Base-by-base conservation (phyloP, 2,113 vertebrate genomes). In the Leuciscus idus region DNA sequence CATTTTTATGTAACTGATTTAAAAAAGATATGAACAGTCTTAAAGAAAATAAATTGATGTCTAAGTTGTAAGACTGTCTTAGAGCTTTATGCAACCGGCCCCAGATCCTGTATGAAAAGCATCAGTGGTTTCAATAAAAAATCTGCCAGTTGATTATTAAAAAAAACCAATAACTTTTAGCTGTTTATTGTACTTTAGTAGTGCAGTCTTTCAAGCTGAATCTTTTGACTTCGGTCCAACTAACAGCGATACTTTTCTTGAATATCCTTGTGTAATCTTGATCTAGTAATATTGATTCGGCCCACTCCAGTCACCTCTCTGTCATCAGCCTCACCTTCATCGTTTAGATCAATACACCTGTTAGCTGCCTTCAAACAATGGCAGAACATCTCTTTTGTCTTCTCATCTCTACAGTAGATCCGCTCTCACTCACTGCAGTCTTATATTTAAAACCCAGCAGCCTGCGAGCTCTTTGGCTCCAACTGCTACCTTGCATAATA, bases 291-390 rank as follows among this genome's bases (percentile, higher is more conserved):
- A 57, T 39, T 23, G 78, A 48, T 36, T 82, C 26, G 23, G 48
- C 28, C 85, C 43, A 50, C 36, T 86, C 50, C 83, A n/a, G 8
- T 85, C n/a, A 19, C n/a, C n/a, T 70, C 64, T 48, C 59, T 59
- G 11, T 78, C 83, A 81, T 72, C 61, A 64, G 61, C n/a, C 77
- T 39, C 12, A 28, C 46, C 33, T 61, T 33, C 50, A 55, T 6
- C 11, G 43, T 74, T 80, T 33, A 81, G 73, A 84, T 82, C 72
- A 57, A 83, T 87, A 82, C 64, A 57, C 61, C 74, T 86, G 72
- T 66, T 36, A 75, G 28, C 19, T 81, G 75, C 52, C 84, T 72
- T 52, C 36, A 57, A 70, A 86, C 43, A 68, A 83, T 43, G 5
- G 50, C 55, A 74, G 2, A 3, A 2, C 13, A 36, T 57, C 7